Base-by-base conservation (phyloP, 2,888 invertebrate species). In the Apodemia duryi region DNA sequence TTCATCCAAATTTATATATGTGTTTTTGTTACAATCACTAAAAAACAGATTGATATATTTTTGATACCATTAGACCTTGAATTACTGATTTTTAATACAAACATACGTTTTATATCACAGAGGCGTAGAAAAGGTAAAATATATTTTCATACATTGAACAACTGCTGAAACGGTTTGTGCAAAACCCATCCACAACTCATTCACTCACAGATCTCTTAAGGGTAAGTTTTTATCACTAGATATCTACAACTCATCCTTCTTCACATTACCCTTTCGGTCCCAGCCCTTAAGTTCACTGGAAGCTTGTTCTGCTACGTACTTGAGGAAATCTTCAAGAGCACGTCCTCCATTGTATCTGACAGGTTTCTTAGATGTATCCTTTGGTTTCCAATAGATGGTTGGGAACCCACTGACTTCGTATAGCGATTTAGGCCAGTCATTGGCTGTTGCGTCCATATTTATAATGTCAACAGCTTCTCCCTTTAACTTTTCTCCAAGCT, bases 361-460 rank as follows among this genome's bases (percentile, higher is more conserved):
- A 38, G 98, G 98, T 70, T 93, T 94, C 77, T 94, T 88, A 82
- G 96, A 96, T 63, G 91, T 85, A 77, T 97, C 95, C 85, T 97
- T 98, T 11, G 98, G 96, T 70, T 96, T 94, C 98, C 98, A 99
- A 94, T 94, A 99, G 69, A 99, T 93, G 6, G 99, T 99, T 66
- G 99, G 99, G 95, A 99, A 99, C 10, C 99, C 99, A 68, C 95
- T 94, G 10, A 99, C 99, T 78, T 98, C 97, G 86, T 94, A 99
- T 73, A 85, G 84, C 9, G 93, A 89, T 71, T 95, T 92, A 71
- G 99, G 98, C 76, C 99, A 99, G 93, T 99, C 99, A 85, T 99
- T 99, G 72, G 98, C 97, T 11, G 99, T 99, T 13, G 99, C 99
- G 87, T 99, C 99, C 93, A 99, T 97, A 88, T 99, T 99, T 1